Percentiles rank a stretch among this genome's conserved stretches.
Conservation (phyloP, 2,888 invertebrate species). For the Euproctis similis region DNA sequence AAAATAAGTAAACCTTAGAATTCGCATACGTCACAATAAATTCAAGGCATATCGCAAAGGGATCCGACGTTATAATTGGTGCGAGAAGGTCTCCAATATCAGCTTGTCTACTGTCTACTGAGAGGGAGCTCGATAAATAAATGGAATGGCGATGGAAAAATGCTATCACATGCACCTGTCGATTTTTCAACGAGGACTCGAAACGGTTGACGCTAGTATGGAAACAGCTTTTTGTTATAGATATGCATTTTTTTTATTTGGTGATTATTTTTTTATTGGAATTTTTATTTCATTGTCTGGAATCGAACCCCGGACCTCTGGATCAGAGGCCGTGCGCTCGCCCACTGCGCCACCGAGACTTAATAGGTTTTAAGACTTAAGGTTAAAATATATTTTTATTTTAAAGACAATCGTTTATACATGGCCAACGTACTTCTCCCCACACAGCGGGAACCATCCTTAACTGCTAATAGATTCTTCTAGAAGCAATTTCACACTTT, state of each 20-base stretch:
- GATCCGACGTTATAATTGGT: slow-evolving; percentile 36
- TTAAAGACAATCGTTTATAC: no score
- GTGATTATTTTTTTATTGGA: no score
- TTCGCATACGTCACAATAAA: slow-evolving; percentile 20
- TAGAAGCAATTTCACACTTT: slow-evolving; percentile 24
- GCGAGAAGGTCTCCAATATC: slow-evolving; percentile 33
- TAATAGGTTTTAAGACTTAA: no score
- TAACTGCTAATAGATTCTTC: slow-evolving; percentile 41
- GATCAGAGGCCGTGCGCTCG: no score
- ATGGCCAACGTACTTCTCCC: no score
- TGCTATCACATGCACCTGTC: slow-evolving; percentile 66
- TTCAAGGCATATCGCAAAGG: slow-evolving; percentile 15
- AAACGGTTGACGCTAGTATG: no score
- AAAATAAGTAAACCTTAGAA: no score
- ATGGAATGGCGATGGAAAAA: slow-evolving; percentile 45
- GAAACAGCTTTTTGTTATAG: slow-evolving; percentile 25
- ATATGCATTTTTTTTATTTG: no score
- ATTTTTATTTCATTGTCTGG: no score
- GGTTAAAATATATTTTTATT: no score
- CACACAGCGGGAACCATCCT: slow-evolving; percentile 14
- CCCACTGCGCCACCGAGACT: no score
- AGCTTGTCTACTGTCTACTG: slow-evolving; percentile 36
- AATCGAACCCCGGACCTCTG: no score
- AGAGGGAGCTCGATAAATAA: slow-evolving; percentile 54
- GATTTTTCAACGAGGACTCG: slow-evolving; percentile 52